Evolutionary conservation across 2,888 invertebrate species (phyloP).

Genomic region (Hyles lineata): DNA sequence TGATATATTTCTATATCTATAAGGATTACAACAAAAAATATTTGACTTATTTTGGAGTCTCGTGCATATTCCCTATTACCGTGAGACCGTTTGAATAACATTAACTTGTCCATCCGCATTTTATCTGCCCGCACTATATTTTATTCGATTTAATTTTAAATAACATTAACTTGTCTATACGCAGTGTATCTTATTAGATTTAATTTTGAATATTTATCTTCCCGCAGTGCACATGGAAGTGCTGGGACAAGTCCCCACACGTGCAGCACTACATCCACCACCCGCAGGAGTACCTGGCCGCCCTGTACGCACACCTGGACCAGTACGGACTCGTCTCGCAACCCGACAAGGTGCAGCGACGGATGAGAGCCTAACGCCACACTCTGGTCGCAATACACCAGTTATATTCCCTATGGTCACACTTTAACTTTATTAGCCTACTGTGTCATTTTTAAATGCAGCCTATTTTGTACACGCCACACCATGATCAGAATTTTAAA

Average conservation of each 20-base stretch:
- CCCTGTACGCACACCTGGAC: slow-evolving; percentile 86
- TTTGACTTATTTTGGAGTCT: no score
- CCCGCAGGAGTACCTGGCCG: slow-evolving; percentile 87
- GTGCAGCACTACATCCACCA: slow-evolving; percentile 88
- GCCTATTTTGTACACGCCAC: no score
- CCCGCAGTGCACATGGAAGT: slow-evolving; percentile 87
- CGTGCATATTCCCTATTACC: no score
- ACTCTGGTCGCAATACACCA: no score
- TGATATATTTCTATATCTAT: no score
- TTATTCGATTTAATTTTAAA: no score
- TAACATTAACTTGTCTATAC: no score
- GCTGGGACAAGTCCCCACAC: slow-evolving; percentile 91
- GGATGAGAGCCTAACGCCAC: slow-evolving; percentile 36
- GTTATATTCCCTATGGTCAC: background rate
- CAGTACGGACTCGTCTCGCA: slow-evolving; percentile 78
- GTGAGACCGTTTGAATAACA: no score
- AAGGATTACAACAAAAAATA: no score
- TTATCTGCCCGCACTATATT: no score
- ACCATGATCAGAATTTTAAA: no score
- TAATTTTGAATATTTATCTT: background rate
- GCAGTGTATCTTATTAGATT: background rate
- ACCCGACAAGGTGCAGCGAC: slow-evolving; percentile 69
- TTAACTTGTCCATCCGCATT: no score
- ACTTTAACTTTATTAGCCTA: background rate
- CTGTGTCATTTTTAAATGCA: background rate